Base-by-base conservation (phyloP, 2,797 vertebrate species). In the Melanotaenia pygmaea region DNA sequence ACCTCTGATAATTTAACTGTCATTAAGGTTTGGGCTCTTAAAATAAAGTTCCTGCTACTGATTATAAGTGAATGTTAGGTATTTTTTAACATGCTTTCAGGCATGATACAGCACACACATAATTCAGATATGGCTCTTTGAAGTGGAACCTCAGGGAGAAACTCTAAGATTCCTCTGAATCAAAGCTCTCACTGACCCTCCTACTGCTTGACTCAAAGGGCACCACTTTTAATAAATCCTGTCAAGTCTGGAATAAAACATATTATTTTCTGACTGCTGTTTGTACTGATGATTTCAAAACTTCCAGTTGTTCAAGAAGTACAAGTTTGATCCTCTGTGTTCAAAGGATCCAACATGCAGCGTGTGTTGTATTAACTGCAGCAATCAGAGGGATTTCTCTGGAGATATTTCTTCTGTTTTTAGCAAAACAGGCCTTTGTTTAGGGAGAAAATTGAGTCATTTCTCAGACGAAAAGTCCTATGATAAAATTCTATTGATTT, bases 41-140 rank as follows among this genome's bases (percentile, higher is more conserved):
- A 47, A 45, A 77, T 43, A 69, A n/a, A 38, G 28, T 75, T 28
- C 28, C 50, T 62, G 68, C 68, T 64, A 54, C 72, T 56, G 32
- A 73, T 74, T 37, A 71, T 57, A 26, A 37, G 58, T 67, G 62
- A 74, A 70, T 68, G 59, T 69, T 45, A 66, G 24, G 24, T 45
- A 66, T 83, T 82, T 67, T 61, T 74, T 80, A 89, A 83, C 69
- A 73, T 83, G 80, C 72, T 80, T 72, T 74, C 64, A 74, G 59
- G 76, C 67, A 64, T 32, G 40, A 50, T 69, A 77, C 22, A 16
- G 64, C 58, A 72, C 22, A 50, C 79, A 76, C 59, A 78, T 73
- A 73, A 77, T 80, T 43, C 81, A 78, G 59, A 70, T 61, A 26
- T 54, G 72, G 67, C 43, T 82, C 68, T 64, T 62, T 81, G 77